A percentile compares a stretch with the other conserved stretches of the same genome.
Conservation (phyloP, 2,888 invertebrate genomes). For the Temnothorax ravouxi region DNA sequence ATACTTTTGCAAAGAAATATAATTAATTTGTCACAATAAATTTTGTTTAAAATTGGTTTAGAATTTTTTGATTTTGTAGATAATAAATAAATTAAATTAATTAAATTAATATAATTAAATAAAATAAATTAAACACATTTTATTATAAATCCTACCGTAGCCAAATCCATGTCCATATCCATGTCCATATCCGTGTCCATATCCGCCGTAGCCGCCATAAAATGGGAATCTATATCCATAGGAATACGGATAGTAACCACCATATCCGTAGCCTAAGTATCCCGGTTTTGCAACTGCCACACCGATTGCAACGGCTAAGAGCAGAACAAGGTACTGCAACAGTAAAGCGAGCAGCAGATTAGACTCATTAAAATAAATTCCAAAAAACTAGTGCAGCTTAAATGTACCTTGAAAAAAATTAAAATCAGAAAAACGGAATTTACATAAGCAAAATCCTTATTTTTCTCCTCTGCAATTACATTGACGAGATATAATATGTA, state of each 20-base stretch:
- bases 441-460: neutral
- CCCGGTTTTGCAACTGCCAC: conserved; percentile 80
- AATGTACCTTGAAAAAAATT: neutral
- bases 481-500: neutral
- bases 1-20: neutral
- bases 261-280: conserved; percentile 73
- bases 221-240: conserved; percentile 68
- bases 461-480: neutral
- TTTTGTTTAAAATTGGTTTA: neutral
- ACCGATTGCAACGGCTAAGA: conserved; percentile 76
- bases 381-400: neutral
- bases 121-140: conserved; percentile 11
- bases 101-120: no score
- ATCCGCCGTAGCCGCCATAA: conserved; percentile 57
- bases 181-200: conserved; percentile 70
- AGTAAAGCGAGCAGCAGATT: neutral
- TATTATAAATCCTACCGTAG: conserved; percentile 48
- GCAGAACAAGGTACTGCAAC: conserved; percentile 75
- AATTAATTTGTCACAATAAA: neutral
- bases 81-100: neutral
- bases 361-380: neutral
- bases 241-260: conserved; percentile 62
- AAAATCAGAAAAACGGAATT: neutral
- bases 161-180: conserved; percentile 68
- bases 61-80: neutral